phyloP scores from a whole-genome alignment of 2,888 invertebrate species.

The Macrosiphum euphorbiae region DNA sequence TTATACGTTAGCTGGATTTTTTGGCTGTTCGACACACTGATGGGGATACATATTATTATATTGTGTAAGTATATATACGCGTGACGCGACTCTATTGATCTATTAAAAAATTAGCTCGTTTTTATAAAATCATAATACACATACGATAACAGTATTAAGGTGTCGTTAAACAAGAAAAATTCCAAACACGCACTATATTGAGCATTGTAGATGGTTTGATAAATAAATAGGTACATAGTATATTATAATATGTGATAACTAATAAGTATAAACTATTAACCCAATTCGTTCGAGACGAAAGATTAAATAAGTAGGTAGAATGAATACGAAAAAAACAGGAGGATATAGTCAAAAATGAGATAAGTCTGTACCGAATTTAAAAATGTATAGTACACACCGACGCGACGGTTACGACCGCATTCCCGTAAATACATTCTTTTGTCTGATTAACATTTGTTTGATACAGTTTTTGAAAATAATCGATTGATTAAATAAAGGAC shows the following conservation, averaged over 20 bases:
- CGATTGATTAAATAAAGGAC: background rate
- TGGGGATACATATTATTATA: conserved; percentile 20
- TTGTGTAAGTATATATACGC: conserved; percentile 21
- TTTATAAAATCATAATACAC: background rate
- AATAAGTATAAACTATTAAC: background rate
- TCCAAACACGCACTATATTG: background rate
- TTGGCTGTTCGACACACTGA: conserved; percentile 27
- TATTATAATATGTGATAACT: too few relatives aligned
- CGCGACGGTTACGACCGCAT: background rate
- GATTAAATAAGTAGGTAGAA: background rate
- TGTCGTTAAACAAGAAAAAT: background rate
- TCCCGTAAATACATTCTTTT: background rate
- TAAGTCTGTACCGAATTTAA: background rate
- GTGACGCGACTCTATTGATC: conserved; percentile 37
- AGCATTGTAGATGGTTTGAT: background rate
- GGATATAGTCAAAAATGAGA: background rate
- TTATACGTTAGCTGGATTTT: conserved; percentile 13
- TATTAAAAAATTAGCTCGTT: conserved; percentile 14
- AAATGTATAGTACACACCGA: background rate
- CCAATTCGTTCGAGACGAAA: background rate
- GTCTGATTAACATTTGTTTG: background rate
- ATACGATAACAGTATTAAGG: background rate
- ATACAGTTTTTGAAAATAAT: background rate
- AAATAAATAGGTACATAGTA: background rate
- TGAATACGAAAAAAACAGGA: background rate